Evolutionary conservation across 35 echinoderm and acorn worm species (phyloP).

Genomic region (Lytechinus variegatus): DNA sequence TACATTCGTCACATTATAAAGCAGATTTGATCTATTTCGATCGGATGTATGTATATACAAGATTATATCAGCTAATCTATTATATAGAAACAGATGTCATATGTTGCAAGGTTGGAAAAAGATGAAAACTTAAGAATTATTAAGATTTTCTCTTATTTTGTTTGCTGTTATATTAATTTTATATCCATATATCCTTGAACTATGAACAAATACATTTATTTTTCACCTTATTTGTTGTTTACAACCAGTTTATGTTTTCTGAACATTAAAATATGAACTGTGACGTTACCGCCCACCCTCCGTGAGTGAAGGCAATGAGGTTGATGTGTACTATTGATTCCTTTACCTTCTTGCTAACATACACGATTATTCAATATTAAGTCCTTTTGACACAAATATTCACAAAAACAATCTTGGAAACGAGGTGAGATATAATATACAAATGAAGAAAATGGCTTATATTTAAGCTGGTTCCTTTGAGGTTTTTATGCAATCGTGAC

Average conservation of each 20-base stretch:
- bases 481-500: neutral
- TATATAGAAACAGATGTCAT: too few species aligned
- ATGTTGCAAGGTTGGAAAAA: too few species aligned
- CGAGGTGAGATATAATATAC: neutral
- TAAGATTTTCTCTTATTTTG: neutral
- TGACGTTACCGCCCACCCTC: neutral
- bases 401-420: neutral
- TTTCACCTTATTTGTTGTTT: neutral
- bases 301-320: neutral
- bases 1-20: neutral
- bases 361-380: slow-evolving; percentile 36
- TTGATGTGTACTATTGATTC: slow-evolving; percentile 28
- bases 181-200: neutral
- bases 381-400: neutral
- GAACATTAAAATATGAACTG: neutral
- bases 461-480: neutral
- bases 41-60: too few species aligned
- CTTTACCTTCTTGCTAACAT: slow-evolving; percentile 14
- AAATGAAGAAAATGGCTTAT: neutral
- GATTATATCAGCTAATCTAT: too few species aligned
- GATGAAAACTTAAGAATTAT: neutral
- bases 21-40: too few species aligned
- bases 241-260: neutral
- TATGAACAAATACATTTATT: neutral
- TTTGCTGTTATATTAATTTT: neutral